These are phyloP conservation scores for Okamejei kenojei DNA, from an alignment of 2,797 vertebrate species.

Conservation along the genomic window DNA sequence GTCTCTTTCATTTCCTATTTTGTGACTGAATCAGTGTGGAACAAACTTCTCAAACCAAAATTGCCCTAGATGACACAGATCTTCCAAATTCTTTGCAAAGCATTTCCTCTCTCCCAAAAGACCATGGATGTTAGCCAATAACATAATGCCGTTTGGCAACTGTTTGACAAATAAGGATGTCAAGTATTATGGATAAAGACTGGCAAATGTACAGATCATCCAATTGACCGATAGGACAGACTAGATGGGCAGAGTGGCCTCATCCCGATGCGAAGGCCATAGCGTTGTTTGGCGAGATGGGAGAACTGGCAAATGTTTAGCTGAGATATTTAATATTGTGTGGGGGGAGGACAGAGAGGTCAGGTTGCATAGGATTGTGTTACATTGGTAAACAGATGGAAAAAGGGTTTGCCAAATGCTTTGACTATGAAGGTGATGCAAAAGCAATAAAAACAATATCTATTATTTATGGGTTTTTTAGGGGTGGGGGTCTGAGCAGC, in stretches of 20 bases:
- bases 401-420: no score
- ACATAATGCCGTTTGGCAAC: no score
- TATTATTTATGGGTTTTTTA: no score
- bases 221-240: no score
- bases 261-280: background rate
- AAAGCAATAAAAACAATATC: background rate
- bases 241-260: background rate
- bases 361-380: background rate
- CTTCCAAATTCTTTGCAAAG: no score
- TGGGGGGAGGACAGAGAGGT: background rate
- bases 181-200: background rate
- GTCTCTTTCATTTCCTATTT: background rate
- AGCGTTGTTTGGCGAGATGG: background rate
- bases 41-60: no score
- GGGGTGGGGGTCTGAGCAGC: background rate
- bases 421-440: no score
- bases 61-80: no score
- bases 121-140: background rate
- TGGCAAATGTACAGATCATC: background rate
- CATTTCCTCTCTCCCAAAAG: background rate
- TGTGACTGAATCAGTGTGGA: background rate
- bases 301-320: background rate
- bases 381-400: background rate
- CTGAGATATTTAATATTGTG: no score
- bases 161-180: no score